A percentile compares a stretch with the other conserved stretches of the same genome.
phyloP scores from a whole-genome alignment of 2,888 invertebrate species.

The Scrobipalpa atriplicella region DNA sequence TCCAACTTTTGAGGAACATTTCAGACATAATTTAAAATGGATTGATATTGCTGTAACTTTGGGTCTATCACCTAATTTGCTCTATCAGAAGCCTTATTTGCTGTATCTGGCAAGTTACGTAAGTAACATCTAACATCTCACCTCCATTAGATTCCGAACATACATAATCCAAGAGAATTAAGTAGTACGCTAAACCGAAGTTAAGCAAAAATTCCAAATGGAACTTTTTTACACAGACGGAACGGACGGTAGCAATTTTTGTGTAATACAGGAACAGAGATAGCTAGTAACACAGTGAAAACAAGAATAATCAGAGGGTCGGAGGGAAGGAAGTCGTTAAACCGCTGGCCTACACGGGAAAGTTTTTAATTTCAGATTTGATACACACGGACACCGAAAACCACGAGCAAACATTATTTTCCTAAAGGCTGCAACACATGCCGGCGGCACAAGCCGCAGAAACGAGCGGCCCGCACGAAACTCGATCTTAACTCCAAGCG shows the following conservation, averaged over 20 bases:
- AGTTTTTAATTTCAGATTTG: constrained; percentile 33
- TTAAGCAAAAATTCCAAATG: not conserved
- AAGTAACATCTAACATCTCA: too few species aligned
- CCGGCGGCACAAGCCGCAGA: too few species aligned
- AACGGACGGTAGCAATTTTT: constrained; percentile 22
- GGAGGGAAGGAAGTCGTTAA: constrained; percentile 25
- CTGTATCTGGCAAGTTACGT: too few species aligned
- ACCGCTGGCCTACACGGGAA: constrained; percentile 28
- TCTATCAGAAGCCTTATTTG: too few species aligned
- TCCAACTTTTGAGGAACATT: too few species aligned
- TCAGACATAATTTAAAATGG: too few species aligned
- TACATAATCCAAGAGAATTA: not conserved
- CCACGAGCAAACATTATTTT: not conserved
- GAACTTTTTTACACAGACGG: not conserved
- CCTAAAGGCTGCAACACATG: not conserved
- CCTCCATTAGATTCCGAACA: too few species aligned
- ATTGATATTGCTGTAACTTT: too few species aligned
- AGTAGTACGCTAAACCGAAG: too few species aligned
- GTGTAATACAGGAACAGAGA: not conserved
- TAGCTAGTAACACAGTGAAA: constrained; percentile 7
- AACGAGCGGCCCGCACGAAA: too few species aligned
- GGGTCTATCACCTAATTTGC: too few species aligned
- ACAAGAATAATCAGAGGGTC: constrained; percentile 19
- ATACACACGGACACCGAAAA: constrained; percentile 26
- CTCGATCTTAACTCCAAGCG: too few species aligned